phyloP scores from a whole-genome alignment of 2,797 vertebrate genomes.

The Pangasius sanitwongsei region DNA sequence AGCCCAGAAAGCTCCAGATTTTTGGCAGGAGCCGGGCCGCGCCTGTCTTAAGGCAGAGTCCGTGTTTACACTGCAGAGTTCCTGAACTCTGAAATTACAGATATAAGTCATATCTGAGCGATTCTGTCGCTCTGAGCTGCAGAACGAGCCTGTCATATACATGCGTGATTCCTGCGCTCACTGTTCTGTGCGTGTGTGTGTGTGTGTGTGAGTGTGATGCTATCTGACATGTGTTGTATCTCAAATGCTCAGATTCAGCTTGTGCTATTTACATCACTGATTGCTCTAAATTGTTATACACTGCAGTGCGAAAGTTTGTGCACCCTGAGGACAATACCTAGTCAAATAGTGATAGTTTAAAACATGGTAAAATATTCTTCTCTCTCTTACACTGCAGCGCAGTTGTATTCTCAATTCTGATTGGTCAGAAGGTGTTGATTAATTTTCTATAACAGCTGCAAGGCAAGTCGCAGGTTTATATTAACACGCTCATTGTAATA shows the following conservation, averaged over 20 bases:
- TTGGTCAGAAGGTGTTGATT: neutral
- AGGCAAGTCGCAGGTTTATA: neutral
- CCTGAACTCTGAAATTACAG: constrained; percentile 85
- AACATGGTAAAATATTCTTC: neutral
- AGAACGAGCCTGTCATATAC: constrained; percentile 42
- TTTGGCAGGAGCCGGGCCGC: constrained; percentile 74
- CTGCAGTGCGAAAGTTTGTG: constrained; percentile 1
- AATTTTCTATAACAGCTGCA: neutral
- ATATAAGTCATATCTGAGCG: constrained; percentile 69
- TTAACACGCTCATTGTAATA: neutral
- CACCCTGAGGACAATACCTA: neutral
- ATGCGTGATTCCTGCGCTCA: constrained; percentile 45
- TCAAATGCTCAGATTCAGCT: constrained; percentile 24
- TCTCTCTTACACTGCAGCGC: no score
- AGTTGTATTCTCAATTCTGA: neutral
- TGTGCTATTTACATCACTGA: neutral
- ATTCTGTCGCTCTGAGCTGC: constrained; percentile 56
- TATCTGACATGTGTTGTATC: constrained; percentile 12
- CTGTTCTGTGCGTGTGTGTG: neutral
- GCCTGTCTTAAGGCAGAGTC: constrained; percentile 73
- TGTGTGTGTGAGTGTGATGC: constrained; percentile 7
- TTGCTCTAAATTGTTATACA: neutral
- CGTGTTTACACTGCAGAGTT: constrained; percentile 84
- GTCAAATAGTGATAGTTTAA: neutral
- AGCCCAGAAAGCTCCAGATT: constrained; percentile 75